Evolutionary conservation across 2,797 vertebrate genomes (phyloP).

Genomic region (Parauchenoglanis punctatus): DNA sequence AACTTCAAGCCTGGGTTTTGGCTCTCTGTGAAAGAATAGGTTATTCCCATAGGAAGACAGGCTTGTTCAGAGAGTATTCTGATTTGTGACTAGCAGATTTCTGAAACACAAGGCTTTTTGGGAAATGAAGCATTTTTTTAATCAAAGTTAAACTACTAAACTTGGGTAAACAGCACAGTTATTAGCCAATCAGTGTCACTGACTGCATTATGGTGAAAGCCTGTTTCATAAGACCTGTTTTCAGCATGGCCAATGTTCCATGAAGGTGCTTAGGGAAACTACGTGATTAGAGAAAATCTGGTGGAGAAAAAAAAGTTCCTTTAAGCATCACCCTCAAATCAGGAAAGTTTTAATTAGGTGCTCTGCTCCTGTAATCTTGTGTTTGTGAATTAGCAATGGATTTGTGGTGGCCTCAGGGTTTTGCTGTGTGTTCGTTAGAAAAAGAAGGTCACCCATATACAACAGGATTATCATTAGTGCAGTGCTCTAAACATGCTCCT

Average conservation of each 20-base stretch:
- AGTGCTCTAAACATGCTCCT: conserved; percentile 16
- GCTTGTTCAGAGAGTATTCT: conserved; percentile 20
- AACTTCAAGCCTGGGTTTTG: conserved; percentile 49
- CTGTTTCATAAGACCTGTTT: background rate
- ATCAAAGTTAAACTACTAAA: conserved; percentile 6
- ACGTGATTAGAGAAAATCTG: conserved; percentile 57
- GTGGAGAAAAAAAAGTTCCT: conserved; percentile 65
- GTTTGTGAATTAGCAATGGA: conserved; percentile 67
- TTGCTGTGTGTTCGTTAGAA: conserved; percentile 25
- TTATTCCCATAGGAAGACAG: conserved; percentile 20
- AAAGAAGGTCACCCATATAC: conserved; percentile 28
- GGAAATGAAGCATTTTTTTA: conserved; percentile 24
- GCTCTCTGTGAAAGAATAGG: conserved; percentile 36
- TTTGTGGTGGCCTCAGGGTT: conserved; percentile 30
- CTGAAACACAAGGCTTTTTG: background rate
- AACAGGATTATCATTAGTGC: conserved; percentile 59
- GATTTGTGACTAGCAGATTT: conserved; percentile 14
- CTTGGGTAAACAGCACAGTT: background rate
- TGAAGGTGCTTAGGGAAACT: conserved; percentile 32
- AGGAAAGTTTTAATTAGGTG: conserved; percentile 72
- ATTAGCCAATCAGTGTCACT: background rate
- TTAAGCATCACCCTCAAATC: conserved; percentile 66
- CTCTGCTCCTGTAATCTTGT: conserved; percentile 62
- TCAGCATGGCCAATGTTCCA: conserved; percentile 19
- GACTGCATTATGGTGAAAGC: conserved; percentile 3